Percentiles rank a stretch among this genome's conserved stretches.
These are phyloP conservation scores for Australoheros scitulus DNA, from an alignment of 2,113 vertebrate species.

Conservation along the genomic window DNA sequence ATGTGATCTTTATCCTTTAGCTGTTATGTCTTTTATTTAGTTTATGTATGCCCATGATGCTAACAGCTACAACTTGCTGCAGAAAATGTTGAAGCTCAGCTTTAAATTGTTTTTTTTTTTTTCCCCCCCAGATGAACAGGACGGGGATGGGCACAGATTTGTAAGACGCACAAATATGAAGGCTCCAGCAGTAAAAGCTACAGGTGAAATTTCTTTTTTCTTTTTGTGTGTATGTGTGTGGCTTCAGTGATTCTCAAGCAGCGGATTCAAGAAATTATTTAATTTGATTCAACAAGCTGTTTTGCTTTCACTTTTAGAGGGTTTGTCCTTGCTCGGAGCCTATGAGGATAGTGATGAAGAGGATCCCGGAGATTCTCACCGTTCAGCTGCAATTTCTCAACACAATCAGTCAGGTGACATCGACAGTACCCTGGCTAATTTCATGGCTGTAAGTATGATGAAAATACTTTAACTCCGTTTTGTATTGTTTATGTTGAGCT, in stretches of 20 bases:
- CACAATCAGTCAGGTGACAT: constrained; percentile 86
- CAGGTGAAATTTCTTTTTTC: constrained; percentile 77
- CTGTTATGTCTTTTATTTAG: not conserved
- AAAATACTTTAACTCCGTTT: not conserved
- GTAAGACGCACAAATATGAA: constrained; percentile 76
- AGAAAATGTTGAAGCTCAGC: not conserved
- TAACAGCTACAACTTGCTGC: not conserved
- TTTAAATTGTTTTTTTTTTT: not conserved
- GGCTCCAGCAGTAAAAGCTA: constrained; percentile 86
- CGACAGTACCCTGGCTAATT: constrained; percentile 95
- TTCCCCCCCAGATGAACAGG: constrained; percentile 83
- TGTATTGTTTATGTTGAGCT: not conserved
- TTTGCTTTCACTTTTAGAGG: constrained; percentile 79
- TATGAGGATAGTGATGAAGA: constrained; percentile 96
- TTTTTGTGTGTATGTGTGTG: not conserved
- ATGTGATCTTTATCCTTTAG: not conserved
- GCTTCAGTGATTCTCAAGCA: too few species aligned
- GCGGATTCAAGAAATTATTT: not conserved
- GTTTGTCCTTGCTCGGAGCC: constrained; percentile 92
- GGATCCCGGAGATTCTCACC: constrained; percentile 79
- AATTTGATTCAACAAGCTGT: not conserved
- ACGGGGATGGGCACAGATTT: constrained; percentile 79
- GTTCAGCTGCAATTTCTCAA: constrained; percentile 71
- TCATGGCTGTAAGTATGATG: constrained; percentile 89
- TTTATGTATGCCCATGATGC: not conserved